These are phyloP conservation scores for Cheilosia soror DNA, from an alignment of 2,888 invertebrate species.

Conservation along the genomic window DNA sequence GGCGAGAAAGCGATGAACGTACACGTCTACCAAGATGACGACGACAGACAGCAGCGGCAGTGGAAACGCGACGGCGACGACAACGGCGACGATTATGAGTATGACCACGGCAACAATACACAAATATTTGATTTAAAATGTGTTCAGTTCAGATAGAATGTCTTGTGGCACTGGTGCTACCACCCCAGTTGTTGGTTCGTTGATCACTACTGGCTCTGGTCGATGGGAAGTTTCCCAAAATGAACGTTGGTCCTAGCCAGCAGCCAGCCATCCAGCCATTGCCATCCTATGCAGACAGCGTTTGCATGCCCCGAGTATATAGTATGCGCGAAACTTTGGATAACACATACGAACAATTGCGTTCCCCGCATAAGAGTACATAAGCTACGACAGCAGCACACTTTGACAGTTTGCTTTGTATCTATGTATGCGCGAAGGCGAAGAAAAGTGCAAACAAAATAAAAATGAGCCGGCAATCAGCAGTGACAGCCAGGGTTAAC, in stretches of 20 bases:
- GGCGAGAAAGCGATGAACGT: conserved; percentile 68
- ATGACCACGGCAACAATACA: conserved; percentile 47
- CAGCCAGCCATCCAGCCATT: conserved; percentile 74
- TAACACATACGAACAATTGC: conserved; percentile 64
- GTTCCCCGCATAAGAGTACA: conserved; percentile 59
- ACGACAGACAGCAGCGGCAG: conserved; percentile 52
- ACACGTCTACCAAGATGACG: conserved; percentile 74
- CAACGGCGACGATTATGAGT: conserved; percentile 35
- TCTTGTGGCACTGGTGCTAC: conserved; percentile 44
- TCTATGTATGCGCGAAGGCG: conserved; percentile 41
- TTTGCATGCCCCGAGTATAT: conserved; percentile 56
- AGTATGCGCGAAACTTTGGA: conserved; percentile 68
- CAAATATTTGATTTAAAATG: conserved; percentile 43
- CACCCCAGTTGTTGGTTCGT: conserved; percentile 60
- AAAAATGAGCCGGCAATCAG: conserved; percentile 74
- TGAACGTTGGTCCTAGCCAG: conserved; percentile 63
- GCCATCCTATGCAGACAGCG: conserved; percentile 36
- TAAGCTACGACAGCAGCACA: conserved; percentile 42
- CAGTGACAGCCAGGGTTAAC: conserved; percentile 72
- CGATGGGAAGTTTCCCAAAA: conserved; percentile 66
- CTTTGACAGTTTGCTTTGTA: neutral
- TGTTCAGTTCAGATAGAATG: conserved; percentile 35
- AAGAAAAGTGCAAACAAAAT: conserved; percentile 69
- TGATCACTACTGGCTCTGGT: conserved; percentile 57
- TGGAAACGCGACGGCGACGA: conserved; percentile 54